Base-by-base conservation (phyloP, 2,888 invertebrate genomes). In the Temnothorax rugatulus region DNA sequence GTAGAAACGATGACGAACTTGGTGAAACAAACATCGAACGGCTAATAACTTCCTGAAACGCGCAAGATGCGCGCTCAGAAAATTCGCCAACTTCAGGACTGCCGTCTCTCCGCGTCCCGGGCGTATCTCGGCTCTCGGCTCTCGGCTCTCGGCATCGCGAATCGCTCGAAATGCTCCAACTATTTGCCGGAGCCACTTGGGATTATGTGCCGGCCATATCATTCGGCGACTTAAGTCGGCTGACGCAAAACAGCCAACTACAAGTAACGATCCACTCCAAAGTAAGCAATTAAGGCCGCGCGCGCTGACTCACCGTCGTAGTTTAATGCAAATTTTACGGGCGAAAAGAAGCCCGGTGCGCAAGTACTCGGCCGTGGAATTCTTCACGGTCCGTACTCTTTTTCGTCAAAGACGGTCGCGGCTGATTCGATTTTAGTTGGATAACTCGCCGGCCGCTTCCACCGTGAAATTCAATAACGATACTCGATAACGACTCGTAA, bases 271-370 rank as follows among this genome's bases (percentile, higher is more conserved):
- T 86, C 77, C 57, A 47, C 66, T 71, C 52, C 59, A 71, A 79
- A 79, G 75, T 86, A 71, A 84, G 85, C 68, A 88, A 88, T 90
- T 86, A 83, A 75, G 63, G 64, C 63, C 47, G 57, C 54, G 79
- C 52, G 66, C 79, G 61, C 52, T 66, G 77, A 83, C 83, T 71
- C 63, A 44, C 41, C 75, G 54, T 50, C 34, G 61, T 41, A 84
- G 66, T 25, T 29, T 54, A 44, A 75, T 86, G 84, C 64, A 86
- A 88, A 86, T 87, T 75, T 44, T 66, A 82, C 69, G 66, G 66
- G 84, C 83, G 81, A 59, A 89, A 89, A 87, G 84, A 85, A 86
- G 84, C 87, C 87, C 84, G 84, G 57, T 50, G 75, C 52, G 66
- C 69, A 82, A 88, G 86, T 86, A 89, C 84, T 82, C 79, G 29